Evolutionary conservation across 2,888 invertebrate species (phyloP).

Genomic region (Athalia circularis): DNA sequence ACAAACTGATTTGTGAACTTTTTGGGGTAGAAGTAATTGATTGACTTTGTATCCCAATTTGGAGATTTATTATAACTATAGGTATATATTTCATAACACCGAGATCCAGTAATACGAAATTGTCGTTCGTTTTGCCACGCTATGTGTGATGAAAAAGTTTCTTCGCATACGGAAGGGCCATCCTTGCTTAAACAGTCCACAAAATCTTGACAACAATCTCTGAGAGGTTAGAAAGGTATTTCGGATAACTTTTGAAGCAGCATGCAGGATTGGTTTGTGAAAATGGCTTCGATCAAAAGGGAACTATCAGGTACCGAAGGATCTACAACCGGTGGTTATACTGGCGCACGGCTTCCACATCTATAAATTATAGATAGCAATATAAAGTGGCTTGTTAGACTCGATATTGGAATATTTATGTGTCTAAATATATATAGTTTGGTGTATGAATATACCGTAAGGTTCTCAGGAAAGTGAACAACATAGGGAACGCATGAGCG

Average conservation of each 20-base stretch:
- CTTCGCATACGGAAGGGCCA: slow-evolving; percentile 15
- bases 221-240: slow-evolving; percentile 22
- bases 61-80: no score
- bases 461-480: no score
- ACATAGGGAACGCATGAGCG: no score
- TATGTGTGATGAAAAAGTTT: slow-evolving; percentile 8
- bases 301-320: background rate
- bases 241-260: slow-evolving; percentile 41
- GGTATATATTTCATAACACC: slow-evolving; percentile 43
- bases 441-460: no score
- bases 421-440: no score
- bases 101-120: slow-evolving; percentile 33
- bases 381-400: no score
- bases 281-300: slow-evolving; percentile 24
- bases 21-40: background rate
- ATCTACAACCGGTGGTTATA: slow-evolving; percentile 2
- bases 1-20: background rate
- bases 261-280: slow-evolving; percentile 25
- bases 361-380: no score
- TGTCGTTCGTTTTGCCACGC: slow-evolving; percentile 34
- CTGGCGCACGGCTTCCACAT: slow-evolving; percentile 26
- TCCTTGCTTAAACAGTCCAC: slow-evolving; percentile 3
- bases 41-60: slow-evolving; percentile 11
- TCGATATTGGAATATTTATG: no score
- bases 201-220: slow-evolving; percentile 35